phyloP scores from a whole-genome alignment of 1,140 invertebrate genomes.

The Drosophila setifemur region DNA sequence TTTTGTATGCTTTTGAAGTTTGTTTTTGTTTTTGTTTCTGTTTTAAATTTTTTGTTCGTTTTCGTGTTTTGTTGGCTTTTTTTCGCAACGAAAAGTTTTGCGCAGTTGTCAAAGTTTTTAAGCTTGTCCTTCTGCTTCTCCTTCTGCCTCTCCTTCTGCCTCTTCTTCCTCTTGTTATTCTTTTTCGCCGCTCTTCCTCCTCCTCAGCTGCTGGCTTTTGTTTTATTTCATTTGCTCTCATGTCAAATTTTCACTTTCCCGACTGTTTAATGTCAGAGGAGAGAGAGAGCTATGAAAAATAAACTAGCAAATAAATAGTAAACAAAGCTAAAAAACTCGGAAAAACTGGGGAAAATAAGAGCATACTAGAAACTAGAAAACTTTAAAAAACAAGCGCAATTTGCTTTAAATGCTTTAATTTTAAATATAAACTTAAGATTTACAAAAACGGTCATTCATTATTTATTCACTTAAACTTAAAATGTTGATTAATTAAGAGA shows the following conservation, averaged over 20 bases:
- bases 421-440: no score
- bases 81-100: slow-evolving; percentile 59
- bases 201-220: slow-evolving; percentile 35
- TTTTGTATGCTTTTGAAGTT: slow-evolving; percentile 69
- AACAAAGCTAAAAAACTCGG: background rate
- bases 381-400: no score
- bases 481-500: no score
- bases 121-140: slow-evolving; percentile 34
- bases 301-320: background rate
- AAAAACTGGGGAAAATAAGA: no score
- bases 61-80: slow-evolving; percentile 20
- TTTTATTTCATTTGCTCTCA: slow-evolving; percentile 68
- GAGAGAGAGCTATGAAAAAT: background rate
- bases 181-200: slow-evolving; percentile 12
- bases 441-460: no score
- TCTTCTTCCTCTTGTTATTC: background rate
- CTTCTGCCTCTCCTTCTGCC: background rate
- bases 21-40: slow-evolving; percentile 36
- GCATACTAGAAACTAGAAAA: no score
- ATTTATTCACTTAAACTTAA: no score
- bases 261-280: slow-evolving; percentile 62
- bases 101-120: slow-evolving; percentile 72
- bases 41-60: slow-evolving; percentile 46
- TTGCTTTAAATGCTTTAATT: no score
- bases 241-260: slow-evolving; percentile 78